Evolutionary conservation across 2,888 invertebrate species (phyloP), one percentile per base, ranked within the genome.

Genomic region (Aphidoletes aphidimyza): DNA sequence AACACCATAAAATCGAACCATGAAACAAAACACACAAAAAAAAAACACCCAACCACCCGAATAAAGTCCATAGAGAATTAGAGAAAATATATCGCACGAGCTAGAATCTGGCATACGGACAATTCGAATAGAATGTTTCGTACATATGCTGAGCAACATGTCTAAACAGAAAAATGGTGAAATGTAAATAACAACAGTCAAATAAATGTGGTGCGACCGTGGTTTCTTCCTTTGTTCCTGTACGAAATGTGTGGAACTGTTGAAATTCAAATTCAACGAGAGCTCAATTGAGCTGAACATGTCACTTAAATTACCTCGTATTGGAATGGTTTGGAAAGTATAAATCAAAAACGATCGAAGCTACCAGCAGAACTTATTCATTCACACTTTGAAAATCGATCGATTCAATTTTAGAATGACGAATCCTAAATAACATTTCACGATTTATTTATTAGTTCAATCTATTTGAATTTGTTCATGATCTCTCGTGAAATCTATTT

Each of bases 181-280:
- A 69, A 30, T 69, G 69, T 69, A 69, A 69, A 69, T 69, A 69
- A 69, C n/a, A 69, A 69, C 69, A 69, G 69, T 69, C 69, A 69
- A 69, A 69, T 14, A 69, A 69, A 69, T 69, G 69, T 30, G 69
- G 69, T 69, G 11, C 11, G 26, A 54, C 22, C 54, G 22, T 69
- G 69, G 30, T 30, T 69, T 30, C 69, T 11, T 30, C 30, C 30
- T 69, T 30, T 69, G 69, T 69, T 69, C 30, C 34, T n/a, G 22
- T 22, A 54, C 54, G 22, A n/a, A 54, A 8, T 22, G 3, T 47
- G 69, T 30, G 69, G 30, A 69, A 69, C 14, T 9, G 17, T 47
- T 6, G 34, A 34, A 69, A 34, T 30, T 69, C n/a, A n/a, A n/a
- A n/a, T n/a, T 14, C 69, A 17, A 30, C 30, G 26, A 3, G n/a